Evolutionary conservation across 1,140 invertebrate genomes (phyloP).

Genomic region (Thaumatotibia leucotreta): DNA sequence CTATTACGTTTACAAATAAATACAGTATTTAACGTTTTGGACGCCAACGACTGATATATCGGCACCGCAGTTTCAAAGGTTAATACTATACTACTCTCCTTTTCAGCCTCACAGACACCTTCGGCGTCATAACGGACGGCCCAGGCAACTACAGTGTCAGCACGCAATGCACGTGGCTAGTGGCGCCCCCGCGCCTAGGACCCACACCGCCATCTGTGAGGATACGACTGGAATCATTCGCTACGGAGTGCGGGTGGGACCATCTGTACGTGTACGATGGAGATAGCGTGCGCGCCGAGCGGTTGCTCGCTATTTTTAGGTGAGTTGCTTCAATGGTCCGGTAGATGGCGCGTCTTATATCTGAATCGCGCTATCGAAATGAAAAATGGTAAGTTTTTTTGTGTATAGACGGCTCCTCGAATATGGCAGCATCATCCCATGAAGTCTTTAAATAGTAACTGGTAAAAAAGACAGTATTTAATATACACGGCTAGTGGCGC

Average conservation of each 20-base stretch:
- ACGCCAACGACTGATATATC: no score
- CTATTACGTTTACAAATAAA: neutral
- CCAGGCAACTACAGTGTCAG: constrained; percentile 95
- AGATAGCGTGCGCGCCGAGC: constrained; percentile 91
- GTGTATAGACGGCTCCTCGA: no score
- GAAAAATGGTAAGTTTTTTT: no score
- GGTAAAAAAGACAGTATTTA: no score
- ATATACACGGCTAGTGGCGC: no score
- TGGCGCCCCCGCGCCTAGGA: constrained; percentile 71
- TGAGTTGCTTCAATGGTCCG: no score
- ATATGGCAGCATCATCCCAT: no score
- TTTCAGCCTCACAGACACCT: constrained; percentile 84
- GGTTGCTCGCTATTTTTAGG: constrained; percentile 94
- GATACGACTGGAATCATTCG: constrained; percentile 92
- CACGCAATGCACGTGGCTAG: constrained; percentile 96
- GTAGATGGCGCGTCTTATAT: neutral
- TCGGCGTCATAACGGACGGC: constrained; percentile 93
- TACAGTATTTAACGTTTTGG: no score
- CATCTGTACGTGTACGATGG: constrained; percentile 98
- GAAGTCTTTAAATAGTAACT: no score
- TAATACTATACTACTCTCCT: constrained; percentile 7
- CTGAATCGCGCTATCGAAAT: neutral
- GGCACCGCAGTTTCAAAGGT: no score
- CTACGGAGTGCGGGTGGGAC: constrained; percentile 99
- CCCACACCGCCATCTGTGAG: constrained; percentile 81